phyloP scores from a whole-genome alignment of 2,888 invertebrate genomes.

The Drepanosiphum platanoidis region DNA sequence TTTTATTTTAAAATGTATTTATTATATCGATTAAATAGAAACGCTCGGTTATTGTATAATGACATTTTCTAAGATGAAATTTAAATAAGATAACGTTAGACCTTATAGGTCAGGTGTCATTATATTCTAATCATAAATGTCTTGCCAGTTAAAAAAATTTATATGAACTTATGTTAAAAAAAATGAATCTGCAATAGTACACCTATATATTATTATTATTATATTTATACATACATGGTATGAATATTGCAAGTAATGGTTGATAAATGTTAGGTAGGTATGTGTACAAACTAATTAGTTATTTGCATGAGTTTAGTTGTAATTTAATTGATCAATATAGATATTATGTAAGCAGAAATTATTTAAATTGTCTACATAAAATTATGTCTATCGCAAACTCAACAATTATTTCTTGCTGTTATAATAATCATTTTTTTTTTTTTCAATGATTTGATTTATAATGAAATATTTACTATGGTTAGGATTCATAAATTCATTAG shows the following conservation, averaged over 20 bases:
- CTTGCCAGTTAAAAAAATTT: constrained; percentile 35
- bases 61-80: constrained; percentile 36
- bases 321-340: not conserved
- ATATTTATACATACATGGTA: not conserved
- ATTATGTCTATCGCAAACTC: constrained; percentile 7
- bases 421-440: not conserved
- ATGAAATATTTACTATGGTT: not conserved
- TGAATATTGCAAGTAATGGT: constrained; percentile 17
- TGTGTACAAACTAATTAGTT: constrained; percentile 8
- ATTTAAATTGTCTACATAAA: not conserved
- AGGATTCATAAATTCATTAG: not conserved
- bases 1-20: constrained; percentile 18
- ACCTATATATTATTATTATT: not conserved
- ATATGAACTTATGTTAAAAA: constrained; percentile 11
- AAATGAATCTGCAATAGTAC: not conserved
- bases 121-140: constrained; percentile 32
- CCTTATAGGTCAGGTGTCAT: constrained; percentile 31
- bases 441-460: not conserved
- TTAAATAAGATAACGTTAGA: constrained; percentile 33
- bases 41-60: constrained; percentile 24
- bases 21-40: constrained; percentile 32
- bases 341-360: not conserved
- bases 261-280: constrained; percentile 19
- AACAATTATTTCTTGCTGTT: not conserved
- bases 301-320: constrained; percentile 16